These are phyloP conservation scores for Zhengitettix transpicula DNA, from an alignment of 2,888 invertebrate species.

Conservation along the genomic window DNA sequence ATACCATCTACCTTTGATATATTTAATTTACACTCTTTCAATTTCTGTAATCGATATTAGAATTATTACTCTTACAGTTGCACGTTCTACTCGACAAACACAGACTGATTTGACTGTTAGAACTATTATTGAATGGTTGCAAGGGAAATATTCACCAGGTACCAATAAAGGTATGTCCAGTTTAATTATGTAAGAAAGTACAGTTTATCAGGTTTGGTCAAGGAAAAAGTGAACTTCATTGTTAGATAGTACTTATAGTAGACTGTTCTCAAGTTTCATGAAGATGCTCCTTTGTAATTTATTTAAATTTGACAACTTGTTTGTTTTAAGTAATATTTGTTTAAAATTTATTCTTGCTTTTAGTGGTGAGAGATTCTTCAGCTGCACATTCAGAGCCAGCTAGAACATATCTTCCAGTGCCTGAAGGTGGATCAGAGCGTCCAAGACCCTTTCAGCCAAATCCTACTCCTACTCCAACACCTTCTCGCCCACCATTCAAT, in stretches of 20 bases:
- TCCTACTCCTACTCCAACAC: conserved; percentile 15
- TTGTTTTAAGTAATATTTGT: too few relatives aligned
- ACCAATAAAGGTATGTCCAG: neutral
- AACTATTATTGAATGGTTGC: conserved; percentile 58
- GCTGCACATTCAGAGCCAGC: conserved; percentile 8
- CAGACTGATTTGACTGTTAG: conserved; percentile 52
- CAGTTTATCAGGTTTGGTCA: too few relatives aligned
- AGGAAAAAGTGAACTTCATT: too few relatives aligned
- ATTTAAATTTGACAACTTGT: too few relatives aligned
- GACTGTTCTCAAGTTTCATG: too few relatives aligned
- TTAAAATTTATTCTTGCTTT: neutral
- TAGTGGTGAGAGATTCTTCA: neutral
- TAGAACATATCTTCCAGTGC: conserved; percentile 31
- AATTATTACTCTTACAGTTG: neutral
- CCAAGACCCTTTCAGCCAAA: conserved; percentile 13
- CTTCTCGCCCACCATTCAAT: neutral
- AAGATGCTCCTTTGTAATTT: too few relatives aligned
- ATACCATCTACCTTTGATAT: too few relatives aligned
- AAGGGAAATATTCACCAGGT: conserved; percentile 31
- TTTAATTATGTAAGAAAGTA: too few relatives aligned
- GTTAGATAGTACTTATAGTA: too few relatives aligned
- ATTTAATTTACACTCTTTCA: too few relatives aligned
- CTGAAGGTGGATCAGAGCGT: conserved; percentile 5
- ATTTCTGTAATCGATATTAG: neutral
- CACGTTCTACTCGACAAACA: neutral